Percentiles rank a stretch among this genome's conserved stretches.
Conservation (phyloP, 2,797 vertebrate species). For the Notolepis coatsorum region DNA sequence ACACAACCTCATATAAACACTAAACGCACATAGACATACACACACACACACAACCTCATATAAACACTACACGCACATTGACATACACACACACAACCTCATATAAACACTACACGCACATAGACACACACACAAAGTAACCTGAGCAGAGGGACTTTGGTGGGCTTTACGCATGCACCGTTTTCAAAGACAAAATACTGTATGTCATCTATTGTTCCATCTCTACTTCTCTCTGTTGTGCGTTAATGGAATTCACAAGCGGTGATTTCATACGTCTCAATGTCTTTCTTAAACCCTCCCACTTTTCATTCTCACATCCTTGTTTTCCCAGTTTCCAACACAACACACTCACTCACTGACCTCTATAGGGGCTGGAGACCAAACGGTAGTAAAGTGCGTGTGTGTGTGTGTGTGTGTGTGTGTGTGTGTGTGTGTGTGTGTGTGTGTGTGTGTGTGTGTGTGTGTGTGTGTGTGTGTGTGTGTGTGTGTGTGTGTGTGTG, state of each 20-base stretch:
- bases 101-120: neutral
- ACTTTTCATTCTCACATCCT: neutral
- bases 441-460: too few relatives aligned
- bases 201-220: neutral
- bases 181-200: neutral
- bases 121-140: neutral
- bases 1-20: neutral
- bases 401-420: too few relatives aligned
- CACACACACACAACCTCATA: too few relatives aligned
- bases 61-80: neutral
- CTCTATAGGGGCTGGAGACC: conserved; percentile 4
- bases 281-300: neutral
- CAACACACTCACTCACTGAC: conserved; percentile 2
- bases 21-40: too few relatives aligned
- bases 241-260: neutral
- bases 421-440: too few relatives aligned
- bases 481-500: too few relatives aligned
- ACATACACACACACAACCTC: neutral
- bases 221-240: neutral
- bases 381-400: too few relatives aligned
- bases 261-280: neutral
- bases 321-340: conserved; percentile 15
- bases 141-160: neutral
- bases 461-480: too few relatives aligned
- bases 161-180: neutral